phyloP scores from a whole-genome alignment of 1,140 invertebrate genomes.

The Drosophila repleta region DNA sequence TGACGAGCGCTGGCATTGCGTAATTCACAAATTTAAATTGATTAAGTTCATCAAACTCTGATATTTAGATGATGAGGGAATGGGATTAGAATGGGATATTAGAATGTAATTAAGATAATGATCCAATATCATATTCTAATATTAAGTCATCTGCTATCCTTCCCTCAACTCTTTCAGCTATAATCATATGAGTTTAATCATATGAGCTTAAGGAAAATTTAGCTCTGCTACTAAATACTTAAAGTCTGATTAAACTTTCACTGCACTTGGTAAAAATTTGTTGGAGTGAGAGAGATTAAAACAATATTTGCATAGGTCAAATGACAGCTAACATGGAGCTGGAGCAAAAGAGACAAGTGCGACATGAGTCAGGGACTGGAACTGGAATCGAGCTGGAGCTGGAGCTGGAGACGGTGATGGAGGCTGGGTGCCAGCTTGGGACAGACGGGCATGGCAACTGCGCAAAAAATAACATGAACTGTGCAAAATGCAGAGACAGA shows the following conservation, averaged over 20 bases:
- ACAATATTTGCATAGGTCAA: conserved; percentile 76
- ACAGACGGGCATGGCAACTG: conserved; percentile 75
- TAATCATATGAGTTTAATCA: not conserved
- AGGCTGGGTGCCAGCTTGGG: conserved; percentile 29
- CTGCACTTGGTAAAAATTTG: conserved; percentile 45
- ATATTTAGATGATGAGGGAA: not conserved
- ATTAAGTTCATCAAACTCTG: conserved; percentile 10
- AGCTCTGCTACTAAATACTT: conserved; percentile 7
- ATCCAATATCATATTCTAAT: too few species aligned
- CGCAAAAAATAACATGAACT: conserved; percentile 76
- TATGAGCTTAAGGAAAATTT: conserved; percentile 1
- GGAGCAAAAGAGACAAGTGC: conserved; percentile 40
- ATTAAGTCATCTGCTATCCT: too few species aligned
- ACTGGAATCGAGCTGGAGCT: conserved; percentile 42
- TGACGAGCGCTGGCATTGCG: conserved; percentile 16
- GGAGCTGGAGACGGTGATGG: conserved; percentile 27
- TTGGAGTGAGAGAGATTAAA: conserved; percentile 64
- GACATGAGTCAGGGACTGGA: conserved; percentile 24
- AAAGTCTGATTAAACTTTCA: conserved; percentile 58
- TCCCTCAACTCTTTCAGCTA: too few species aligned
- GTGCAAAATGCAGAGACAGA: conserved; percentile 63
- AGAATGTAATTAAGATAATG: not conserved
- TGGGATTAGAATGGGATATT: too few species aligned
- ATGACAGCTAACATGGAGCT: conserved; percentile 60
- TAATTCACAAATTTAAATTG: conserved; percentile 1